Percentiles rank a stretch among this genome's conserved stretches.
phyloP scores from a whole-genome alignment of 1,140 invertebrate species.

The Dendrolimus punctatus region DNA sequence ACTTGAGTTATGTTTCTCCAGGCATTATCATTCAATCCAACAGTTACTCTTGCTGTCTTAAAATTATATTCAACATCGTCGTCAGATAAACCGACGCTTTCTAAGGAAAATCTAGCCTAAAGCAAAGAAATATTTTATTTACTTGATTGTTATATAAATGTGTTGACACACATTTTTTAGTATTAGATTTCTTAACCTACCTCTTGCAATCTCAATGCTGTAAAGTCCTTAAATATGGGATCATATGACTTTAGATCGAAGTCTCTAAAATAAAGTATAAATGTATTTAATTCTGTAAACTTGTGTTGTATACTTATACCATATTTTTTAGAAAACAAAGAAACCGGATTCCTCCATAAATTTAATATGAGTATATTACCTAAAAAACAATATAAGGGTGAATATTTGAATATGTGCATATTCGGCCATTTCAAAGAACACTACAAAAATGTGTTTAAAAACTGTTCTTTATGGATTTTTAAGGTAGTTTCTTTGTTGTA shows the following conservation, averaged over 20 bases:
- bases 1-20: conserved; percentile 28
- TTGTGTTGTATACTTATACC: too few relatives aligned
- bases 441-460: too few relatives aligned
- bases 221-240: conserved; percentile 31
- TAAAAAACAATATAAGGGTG: too few relatives aligned
- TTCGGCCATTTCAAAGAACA: too few relatives aligned
- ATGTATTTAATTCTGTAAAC: too few relatives aligned
- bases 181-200: conserved; percentile 15
- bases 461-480: too few relatives aligned
- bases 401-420: too few relatives aligned
- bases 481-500: too few relatives aligned
- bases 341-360: too few relatives aligned
- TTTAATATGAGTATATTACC: too few relatives aligned
- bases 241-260: conserved; percentile 44
- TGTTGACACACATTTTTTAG: background rate
- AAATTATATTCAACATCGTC: conserved; percentile 12
- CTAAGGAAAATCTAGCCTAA: conserved; percentile 26
- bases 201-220: conserved; percentile 17
- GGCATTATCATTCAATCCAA: conserved; percentile 21
- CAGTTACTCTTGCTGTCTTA: conserved; percentile 10
- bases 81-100: conserved; percentile 13
- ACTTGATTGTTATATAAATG: too few relatives aligned
- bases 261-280: conserved; percentile 27
- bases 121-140: conserved; percentile 2
- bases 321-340: too few relatives aligned